Conservation (phyloP, 1,140 invertebrate genomes). For the Drosophila melanica region DNA sequence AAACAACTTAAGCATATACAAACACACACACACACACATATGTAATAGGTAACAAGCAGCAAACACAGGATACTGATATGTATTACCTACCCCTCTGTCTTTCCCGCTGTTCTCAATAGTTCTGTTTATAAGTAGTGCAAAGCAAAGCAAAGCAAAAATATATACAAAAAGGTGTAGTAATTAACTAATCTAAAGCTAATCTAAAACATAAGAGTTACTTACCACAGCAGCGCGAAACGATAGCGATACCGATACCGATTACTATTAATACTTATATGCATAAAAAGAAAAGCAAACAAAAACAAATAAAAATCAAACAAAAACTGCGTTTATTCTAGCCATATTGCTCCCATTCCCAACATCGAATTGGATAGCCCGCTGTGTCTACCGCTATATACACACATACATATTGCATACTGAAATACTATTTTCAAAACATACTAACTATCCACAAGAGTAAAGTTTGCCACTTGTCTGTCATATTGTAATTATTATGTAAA, state of each 20-base stretch:
- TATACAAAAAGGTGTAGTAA: conserved; percentile 64
- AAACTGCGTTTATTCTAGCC: conserved; percentile 47
- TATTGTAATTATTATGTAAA: conserved; percentile 79
- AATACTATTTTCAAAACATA: conserved; percentile 19
- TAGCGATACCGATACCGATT: conserved; percentile 44
- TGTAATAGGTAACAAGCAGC: no score
- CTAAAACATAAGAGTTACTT: conserved; percentile 73
- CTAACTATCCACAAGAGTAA: conserved; percentile 13
- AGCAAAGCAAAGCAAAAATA: conserved; percentile 41
- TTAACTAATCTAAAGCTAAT: conserved; percentile 75
- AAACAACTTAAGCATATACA: conserved; percentile 60
- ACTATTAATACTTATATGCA: conserved; percentile 64
- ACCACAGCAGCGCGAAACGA: conserved; percentile 70
- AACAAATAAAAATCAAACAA: conserved; percentile 33
- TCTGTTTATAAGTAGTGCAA: conserved; percentile 78
- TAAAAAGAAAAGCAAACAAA: conserved; percentile 47
- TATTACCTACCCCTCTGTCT: conserved; percentile 53
- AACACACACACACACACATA: conserved; percentile 24
- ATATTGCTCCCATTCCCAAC: neutral
- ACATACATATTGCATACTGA: conserved; percentile 19
- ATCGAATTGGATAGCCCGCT: conserved; percentile 12
- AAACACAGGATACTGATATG: conserved; percentile 34
- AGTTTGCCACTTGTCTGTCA: conserved; percentile 64
- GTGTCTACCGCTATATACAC: conserved; percentile 24
- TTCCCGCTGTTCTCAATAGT: conserved; percentile 61